Evolutionary conservation across 1,140 invertebrate genomes (phyloP).

Genomic region (Zaprionus ghesquierei): DNA sequence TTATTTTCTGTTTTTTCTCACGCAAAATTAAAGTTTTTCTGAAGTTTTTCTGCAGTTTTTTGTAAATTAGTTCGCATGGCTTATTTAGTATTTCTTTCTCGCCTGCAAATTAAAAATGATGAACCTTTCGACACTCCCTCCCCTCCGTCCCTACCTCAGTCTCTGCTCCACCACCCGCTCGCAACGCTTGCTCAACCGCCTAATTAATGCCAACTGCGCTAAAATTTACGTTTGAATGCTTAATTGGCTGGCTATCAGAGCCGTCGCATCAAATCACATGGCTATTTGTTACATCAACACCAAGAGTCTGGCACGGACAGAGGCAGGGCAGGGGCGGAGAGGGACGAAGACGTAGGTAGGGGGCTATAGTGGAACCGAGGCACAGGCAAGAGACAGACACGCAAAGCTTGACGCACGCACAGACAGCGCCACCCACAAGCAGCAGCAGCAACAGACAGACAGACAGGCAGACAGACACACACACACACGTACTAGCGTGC

Average conservation of each 20-base stretch:
- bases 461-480: constrained; percentile 21
- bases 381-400: constrained; percentile 6
- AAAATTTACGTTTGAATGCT: constrained; percentile 79
- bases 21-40: neutral
- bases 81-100: neutral
- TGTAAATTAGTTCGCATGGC: neutral
- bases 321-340: neutral
- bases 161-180: neutral
- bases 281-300: constrained; percentile 77
- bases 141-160: neutral
- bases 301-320: constrained; percentile 2
- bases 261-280: constrained; percentile 78
- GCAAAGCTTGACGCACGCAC: constrained; percentile 28
- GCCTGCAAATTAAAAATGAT: neutral
- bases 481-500: neutral
- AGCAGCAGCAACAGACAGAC: constrained; percentile 32
- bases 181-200: constrained; percentile 19
- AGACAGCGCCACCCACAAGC: constrained; percentile 24
- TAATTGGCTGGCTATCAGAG: constrained; percentile 75
- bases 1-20: neutral
- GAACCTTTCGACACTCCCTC: constrained; percentile 8
- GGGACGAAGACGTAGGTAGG: constrained; percentile 20
- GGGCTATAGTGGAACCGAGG: neutral
- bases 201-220: constrained; percentile 73
- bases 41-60: neutral